Evolutionary conservation across 1,140 invertebrate species (phyloP).

Genomic region (Ips nitidus): DNA sequence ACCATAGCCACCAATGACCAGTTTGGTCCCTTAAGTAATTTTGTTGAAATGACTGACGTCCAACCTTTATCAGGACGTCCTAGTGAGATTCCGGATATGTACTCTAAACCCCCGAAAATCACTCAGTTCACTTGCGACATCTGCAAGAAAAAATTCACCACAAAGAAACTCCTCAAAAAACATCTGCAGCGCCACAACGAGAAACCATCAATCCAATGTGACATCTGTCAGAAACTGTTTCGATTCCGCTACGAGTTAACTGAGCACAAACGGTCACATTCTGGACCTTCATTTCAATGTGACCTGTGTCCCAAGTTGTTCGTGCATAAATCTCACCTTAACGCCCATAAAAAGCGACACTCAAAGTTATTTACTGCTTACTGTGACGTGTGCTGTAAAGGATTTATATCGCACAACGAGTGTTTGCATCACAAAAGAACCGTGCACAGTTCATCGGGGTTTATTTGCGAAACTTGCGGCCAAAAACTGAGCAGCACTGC

Average conservation of each 20-base stretch:
- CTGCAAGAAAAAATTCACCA: slow-evolving; percentile 16
- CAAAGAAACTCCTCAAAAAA: slow-evolving; percentile 34
- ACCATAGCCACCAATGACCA: slow-evolving; percentile 44
- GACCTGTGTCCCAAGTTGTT: slow-evolving; percentile 61
- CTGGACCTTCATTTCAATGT: slow-evolving; percentile 46
- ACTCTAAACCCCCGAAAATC: slow-evolving; percentile 5
- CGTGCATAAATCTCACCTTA: slow-evolving; percentile 66
- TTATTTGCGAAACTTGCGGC: slow-evolving; percentile 44
- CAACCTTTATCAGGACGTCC: slow-evolving; percentile 22
- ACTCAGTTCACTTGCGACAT: slow-evolving; percentile 17
- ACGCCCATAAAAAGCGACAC: slow-evolving; percentile 64
- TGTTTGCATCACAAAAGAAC: slow-evolving; percentile 38
- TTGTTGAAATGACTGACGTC: slow-evolving; percentile 32
- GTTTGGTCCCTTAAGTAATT: slow-evolving; percentile 37
- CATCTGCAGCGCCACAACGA: slow-evolving; percentile 18
- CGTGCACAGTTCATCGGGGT: slow-evolving; percentile 36
- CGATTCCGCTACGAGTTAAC: slow-evolving; percentile 40
- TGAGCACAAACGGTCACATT: slow-evolving; percentile 36
- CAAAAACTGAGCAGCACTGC: slow-evolving; percentile 35
- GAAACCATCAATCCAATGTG: slow-evolving; percentile 30
- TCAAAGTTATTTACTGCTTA: slow-evolving; percentile 53
- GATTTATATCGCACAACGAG: slow-evolving; percentile 37
- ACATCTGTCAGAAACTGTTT: slow-evolving; percentile 46
- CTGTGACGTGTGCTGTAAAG: slow-evolving; percentile 41
- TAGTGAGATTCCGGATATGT: neutral